Evolutionary conservation across 2,113 vertebrate genomes (phyloP).

Genomic region (Neotoma lepida): DNA sequence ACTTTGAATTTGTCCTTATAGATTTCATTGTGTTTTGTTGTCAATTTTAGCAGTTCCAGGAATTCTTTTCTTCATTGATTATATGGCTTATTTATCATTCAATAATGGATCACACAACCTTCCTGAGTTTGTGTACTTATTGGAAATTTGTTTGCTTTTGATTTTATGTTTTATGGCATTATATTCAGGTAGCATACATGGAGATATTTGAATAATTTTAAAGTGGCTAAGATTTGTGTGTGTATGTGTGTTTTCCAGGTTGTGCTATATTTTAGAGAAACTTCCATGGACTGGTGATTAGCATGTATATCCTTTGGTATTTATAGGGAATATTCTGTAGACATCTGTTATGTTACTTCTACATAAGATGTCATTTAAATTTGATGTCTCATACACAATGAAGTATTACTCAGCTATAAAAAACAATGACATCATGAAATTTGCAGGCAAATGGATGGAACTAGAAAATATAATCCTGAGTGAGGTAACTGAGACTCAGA

Average conservation of each 20-base stretch:
- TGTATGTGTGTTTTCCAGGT: background rate
- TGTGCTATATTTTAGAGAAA: background rate
- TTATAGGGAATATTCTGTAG: too few species aligned
- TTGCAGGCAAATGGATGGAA: too few species aligned
- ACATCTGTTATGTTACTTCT: too few species aligned
- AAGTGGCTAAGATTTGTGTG: background rate
- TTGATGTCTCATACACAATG: too few species aligned
- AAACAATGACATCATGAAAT: too few species aligned
- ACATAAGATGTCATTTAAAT: too few species aligned
- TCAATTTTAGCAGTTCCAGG: background rate
- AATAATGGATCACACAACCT: background rate
- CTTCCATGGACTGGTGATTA: background rate
- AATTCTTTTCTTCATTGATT: background rate
- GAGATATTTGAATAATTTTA: background rate
- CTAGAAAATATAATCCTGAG: too few species aligned
- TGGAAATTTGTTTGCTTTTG: background rate
- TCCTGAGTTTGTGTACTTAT: background rate
- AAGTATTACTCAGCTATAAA: too few species aligned
- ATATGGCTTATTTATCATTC: background rate
- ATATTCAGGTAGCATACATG: background rate
- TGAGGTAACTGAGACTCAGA: too few species aligned
- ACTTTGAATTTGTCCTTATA: background rate
- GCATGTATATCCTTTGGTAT: background rate
- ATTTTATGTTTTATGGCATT: background rate
- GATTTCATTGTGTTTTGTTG: background rate